These are phyloP conservation scores for Paraplagusia blochii DNA, from an alignment of 2,113 vertebrate species.

Conservation along the genomic window DNA sequence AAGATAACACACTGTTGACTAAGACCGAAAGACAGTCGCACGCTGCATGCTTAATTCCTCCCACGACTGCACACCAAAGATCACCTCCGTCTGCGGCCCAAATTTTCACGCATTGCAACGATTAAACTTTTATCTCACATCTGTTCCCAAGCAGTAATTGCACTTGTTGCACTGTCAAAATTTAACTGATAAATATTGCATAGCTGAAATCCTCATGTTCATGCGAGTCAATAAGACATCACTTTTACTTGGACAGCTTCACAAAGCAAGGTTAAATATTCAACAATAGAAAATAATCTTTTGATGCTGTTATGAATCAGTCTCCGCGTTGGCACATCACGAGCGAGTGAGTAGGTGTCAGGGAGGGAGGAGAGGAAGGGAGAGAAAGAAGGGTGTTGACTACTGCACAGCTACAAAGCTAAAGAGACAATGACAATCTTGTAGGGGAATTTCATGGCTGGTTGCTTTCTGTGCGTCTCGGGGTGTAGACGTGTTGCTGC, in stretches of 20 bases:
- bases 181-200: too few relatives aligned
- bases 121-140: constrained; percentile 5
- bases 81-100: background rate
- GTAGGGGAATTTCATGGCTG: background rate
- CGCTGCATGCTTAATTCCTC: too few relatives aligned
- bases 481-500: constrained; percentile 26
- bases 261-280: background rate
- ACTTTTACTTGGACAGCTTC: background rate
- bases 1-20: too few relatives aligned
- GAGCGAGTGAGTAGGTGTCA: constrained; percentile 8
- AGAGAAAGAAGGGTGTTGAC: background rate
- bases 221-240: too few relatives aligned
- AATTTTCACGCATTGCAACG: background rate
- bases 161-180: background rate
- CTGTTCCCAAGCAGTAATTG: background rate
- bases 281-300: background rate
- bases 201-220: too few relatives aligned
- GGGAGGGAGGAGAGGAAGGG: background rate
- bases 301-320: background rate
- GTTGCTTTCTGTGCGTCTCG: constrained; percentile 28
- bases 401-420: constrained; percentile 16
- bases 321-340: constrained; percentile 4
- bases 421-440: constrained; percentile 24
- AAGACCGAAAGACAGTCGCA: too few relatives aligned
- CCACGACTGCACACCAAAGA: too few relatives aligned